These are phyloP conservation scores for Myotis davidii DNA, from an alignment of 2,113 vertebrate genomes.

Conservation along the genomic window DNA sequence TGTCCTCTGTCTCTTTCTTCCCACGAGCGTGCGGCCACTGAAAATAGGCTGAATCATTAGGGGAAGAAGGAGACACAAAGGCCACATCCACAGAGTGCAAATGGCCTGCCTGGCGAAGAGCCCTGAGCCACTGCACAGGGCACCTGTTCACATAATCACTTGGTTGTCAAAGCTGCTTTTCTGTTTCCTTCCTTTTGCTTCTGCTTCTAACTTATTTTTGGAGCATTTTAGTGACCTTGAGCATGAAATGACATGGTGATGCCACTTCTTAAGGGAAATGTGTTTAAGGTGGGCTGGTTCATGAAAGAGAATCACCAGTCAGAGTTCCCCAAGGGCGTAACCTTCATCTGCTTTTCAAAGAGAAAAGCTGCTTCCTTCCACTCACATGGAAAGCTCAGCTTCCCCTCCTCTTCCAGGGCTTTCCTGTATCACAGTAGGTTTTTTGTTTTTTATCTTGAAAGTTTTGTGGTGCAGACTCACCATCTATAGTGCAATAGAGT, in stretches of 20 bases:
- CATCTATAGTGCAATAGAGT: background rate
- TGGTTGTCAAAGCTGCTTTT: conserved; percentile 65
- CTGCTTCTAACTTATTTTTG: conserved; percentile 74
- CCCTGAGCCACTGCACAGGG: background rate
- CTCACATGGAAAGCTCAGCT: background rate
- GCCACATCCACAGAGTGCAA: background rate
- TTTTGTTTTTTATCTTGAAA: conserved; percentile 41
- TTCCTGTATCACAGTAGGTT: background rate
- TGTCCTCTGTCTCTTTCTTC: background rate
- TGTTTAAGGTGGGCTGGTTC: conserved; percentile 66
- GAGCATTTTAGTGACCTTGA: conserved; percentile 78
- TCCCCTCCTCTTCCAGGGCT: background rate
- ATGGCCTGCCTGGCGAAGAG: background rate
- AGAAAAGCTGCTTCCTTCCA: background rate
- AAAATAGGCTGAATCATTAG: conserved; percentile 27
- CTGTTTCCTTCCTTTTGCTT: conserved; percentile 32
- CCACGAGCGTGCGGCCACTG: background rate
- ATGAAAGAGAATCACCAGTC: conserved; percentile 71
- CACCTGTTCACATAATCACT: conserved; percentile 50
- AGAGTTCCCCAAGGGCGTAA: conserved; percentile 64
- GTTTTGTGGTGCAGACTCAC: background rate
- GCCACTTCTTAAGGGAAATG: conserved; percentile 60
- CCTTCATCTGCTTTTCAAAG: conserved; percentile 72
- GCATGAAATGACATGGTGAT: conserved; percentile 65
- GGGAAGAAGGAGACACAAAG: conserved; percentile 10